Evolutionary conservation across 2,888 invertebrate species (phyloP).

Genomic region (Andrena flavipes): DNA sequence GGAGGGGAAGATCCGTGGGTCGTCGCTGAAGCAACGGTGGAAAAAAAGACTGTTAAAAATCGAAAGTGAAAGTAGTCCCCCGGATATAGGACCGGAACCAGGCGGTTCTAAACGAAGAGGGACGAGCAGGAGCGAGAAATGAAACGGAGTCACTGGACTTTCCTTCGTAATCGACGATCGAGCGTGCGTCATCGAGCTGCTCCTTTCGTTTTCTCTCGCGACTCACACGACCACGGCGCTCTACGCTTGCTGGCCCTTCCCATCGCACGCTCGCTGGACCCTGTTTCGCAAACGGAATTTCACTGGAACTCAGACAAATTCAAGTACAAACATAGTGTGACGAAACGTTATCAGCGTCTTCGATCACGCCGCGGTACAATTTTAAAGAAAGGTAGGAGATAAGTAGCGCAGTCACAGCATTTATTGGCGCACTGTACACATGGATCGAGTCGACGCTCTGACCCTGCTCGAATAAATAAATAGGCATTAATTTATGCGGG

Average conservation of each 20-base stretch:
- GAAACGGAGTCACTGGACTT: conserved; percentile 60
- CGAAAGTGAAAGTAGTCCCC: conserved; percentile 84
- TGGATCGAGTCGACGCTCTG: conserved; percentile 5
- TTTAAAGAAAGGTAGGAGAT: background rate
- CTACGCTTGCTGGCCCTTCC: background rate
- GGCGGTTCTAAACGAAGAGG: conserved; percentile 50
- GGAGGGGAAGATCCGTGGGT: conserved; percentile 72
- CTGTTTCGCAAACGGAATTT: conserved; percentile 1
- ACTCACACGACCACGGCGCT: background rate
- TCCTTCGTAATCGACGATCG: conserved; percentile 56
- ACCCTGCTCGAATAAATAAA: conserved; percentile 52
- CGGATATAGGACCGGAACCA: conserved; percentile 80
- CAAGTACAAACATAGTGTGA: background rate
- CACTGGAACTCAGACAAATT: background rate
- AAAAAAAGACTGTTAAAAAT: conserved; percentile 72
- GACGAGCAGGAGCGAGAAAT: conserved; percentile 41
- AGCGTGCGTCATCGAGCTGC: conserved; percentile 70
- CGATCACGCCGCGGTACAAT: background rate
- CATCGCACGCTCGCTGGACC: background rate
- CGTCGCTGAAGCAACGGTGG: conserved; percentile 36
- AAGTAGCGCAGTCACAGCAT: conserved; percentile 45
- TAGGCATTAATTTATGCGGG: conserved; percentile 17
- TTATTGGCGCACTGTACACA: conserved; percentile 63
- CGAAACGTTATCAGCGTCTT: background rate
- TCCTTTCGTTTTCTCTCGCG: conserved; percentile 51